Evolutionary conservation across 2,888 invertebrate species (phyloP).

Genomic region (Mimachlamys varia): DNA sequence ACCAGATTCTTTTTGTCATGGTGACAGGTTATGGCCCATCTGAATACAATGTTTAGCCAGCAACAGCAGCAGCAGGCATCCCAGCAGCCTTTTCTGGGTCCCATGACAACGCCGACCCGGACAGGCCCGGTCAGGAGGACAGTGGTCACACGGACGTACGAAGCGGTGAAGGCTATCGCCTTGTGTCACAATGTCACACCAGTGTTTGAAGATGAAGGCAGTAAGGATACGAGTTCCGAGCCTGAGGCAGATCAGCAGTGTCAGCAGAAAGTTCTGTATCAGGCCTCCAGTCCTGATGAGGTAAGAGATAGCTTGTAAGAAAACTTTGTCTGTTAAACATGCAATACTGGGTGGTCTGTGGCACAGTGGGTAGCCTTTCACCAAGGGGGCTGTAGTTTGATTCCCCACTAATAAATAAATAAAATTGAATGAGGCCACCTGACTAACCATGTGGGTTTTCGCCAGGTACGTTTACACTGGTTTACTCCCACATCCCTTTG

Average conservation of each 20-base stretch:
- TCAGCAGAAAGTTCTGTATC: conserved; percentile 83
- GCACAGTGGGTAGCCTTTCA: too few species aligned
- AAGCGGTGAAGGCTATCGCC: conserved; percentile 96
- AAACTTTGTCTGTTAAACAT: background rate
- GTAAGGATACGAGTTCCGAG: conserved; percentile 67
- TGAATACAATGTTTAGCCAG: conserved; percentile 81
- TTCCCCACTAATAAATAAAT: too few species aligned
- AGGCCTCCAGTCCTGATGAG: conserved; percentile 91
- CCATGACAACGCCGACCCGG: conserved; percentile 63
- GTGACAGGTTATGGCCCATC: conserved; percentile 81
- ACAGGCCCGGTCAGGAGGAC: conserved; percentile 85
- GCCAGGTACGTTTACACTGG: too few species aligned
- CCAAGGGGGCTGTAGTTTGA: too few species aligned
- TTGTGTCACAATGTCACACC: conserved; percentile 99
- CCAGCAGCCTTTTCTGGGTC: conserved; percentile 49
- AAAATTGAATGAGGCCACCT: too few species aligned
- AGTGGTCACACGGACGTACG: conserved; percentile 90
- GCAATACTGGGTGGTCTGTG: too few species aligned
- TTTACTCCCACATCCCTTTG: too few species aligned
- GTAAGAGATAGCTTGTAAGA: conserved; percentile 73
- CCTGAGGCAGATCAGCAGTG: conserved; percentile 79
- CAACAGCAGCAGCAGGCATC: conserved; percentile 48
- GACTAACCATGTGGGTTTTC: too few species aligned
- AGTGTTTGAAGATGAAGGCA: conserved; percentile 88
- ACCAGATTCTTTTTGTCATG: background rate